Conservation (phyloP, 1,140 invertebrate genomes). For the Pseudachorutes palmiensis region DNA sequence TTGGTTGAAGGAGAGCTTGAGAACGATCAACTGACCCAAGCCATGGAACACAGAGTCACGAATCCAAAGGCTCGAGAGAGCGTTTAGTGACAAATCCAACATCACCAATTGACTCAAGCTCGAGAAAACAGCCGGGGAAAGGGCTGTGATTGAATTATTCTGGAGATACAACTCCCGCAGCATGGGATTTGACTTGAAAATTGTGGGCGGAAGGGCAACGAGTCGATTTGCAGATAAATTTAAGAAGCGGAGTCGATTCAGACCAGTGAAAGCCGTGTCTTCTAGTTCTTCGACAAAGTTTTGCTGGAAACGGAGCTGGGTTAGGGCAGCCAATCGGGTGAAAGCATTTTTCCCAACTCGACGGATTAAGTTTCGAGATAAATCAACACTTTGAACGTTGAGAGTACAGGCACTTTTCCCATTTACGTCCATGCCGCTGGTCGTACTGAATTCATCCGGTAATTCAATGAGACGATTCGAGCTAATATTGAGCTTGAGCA, state of each 20-base stretch:
- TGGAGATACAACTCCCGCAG: conserved; percentile 71
- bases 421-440: conserved; percentile 42
- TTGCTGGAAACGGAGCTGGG: conserved; percentile 66
- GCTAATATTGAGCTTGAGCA: conserved; percentile 72
- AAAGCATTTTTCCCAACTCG: conserved; percentile 61
- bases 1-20: conserved; percentile 76
- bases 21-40: conserved; percentile 68
- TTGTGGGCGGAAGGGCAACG: conserved; percentile 61
- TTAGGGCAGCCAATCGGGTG: conserved; percentile 59
- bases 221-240: conserved; percentile 77
- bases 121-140: conserved; percentile 72
- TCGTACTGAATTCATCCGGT: conserved; percentile 38
- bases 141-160: conserved; percentile 66
- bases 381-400: conserved; percentile 42
- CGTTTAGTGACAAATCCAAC: conserved; percentile 78
- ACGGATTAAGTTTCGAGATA: conserved; percentile 64
- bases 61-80: conserved; percentile 69
- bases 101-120: conserved; percentile 71
- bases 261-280: conserved; percentile 62
- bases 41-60: conserved; percentile 74
- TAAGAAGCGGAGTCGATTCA: conserved; percentile 63
- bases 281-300: conserved; percentile 74
- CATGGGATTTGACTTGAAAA: conserved; percentile 67
- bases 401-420: conserved; percentile 18
- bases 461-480: conserved; percentile 71